Evolutionary conservation across 2,888 invertebrate genomes (phyloP).

Genomic region (Chymomyza amoena): DNA sequence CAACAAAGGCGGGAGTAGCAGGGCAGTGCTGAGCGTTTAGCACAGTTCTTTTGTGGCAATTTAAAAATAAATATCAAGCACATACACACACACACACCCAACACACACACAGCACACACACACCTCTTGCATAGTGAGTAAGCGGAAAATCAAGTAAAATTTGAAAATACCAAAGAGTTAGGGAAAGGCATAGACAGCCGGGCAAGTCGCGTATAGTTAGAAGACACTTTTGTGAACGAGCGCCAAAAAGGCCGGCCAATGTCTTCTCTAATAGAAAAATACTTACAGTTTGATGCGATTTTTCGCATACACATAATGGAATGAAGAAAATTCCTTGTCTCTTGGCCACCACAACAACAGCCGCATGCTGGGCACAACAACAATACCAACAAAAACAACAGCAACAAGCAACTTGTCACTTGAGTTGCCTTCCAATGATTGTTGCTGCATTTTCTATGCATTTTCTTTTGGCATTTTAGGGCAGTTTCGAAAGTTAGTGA

Average conservation of each 20-base stretch:
- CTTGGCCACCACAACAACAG: constrained; percentile 57
- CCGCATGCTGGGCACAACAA: constrained; percentile 57
- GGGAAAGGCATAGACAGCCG: constrained; percentile 52
- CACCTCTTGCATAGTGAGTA: constrained; percentile 20
- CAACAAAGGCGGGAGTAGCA: background rate
- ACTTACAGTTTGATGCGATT: constrained; percentile 71
- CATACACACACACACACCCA: background rate
- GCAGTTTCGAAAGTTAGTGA: background rate
- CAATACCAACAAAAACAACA: constrained; percentile 11
- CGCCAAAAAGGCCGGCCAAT: constrained; percentile 59
- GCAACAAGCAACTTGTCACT: constrained; percentile 49
- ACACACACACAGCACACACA: background rate
- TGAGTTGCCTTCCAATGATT: constrained; percentile 68
- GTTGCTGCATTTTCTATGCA: constrained; percentile 54
- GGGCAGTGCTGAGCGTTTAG: constrained; percentile 63
- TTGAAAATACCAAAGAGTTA: constrained; percentile 67
- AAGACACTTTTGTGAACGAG: constrained; percentile 67
- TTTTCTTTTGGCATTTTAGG: constrained; percentile 45
- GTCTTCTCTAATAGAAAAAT: constrained; percentile 62
- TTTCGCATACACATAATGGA: constrained; percentile 75
- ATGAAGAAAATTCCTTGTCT: constrained; percentile 77
- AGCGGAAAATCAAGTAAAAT: constrained; percentile 69
- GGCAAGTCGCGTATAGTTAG: constrained; percentile 17
- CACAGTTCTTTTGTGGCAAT: constrained; percentile 68
- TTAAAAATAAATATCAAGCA: constrained; percentile 47